Percentiles rank a stretch among this genome's conserved stretches.
Evolutionary conservation across 2,113 vertebrate species (phyloP).

Genomic region (Puffinus mauretanicus): DNA sequence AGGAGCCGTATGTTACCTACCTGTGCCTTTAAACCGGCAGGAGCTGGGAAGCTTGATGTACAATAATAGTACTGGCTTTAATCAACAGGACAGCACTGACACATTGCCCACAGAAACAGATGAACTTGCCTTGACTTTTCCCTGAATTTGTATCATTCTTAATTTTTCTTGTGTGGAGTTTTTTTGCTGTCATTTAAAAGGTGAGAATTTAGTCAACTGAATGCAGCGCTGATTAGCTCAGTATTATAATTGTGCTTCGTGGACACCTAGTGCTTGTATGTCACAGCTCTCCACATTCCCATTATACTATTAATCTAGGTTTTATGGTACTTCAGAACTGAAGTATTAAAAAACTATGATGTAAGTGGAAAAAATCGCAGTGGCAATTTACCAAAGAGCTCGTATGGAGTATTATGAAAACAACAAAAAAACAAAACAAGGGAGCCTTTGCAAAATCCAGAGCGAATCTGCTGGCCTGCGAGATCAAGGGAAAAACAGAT

Average conservation of each 20-base stretch:
- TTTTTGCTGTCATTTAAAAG: conserved; percentile 20
- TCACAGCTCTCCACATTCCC: conserved; percentile 43
- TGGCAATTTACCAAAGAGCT: conserved; percentile 19
- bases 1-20: background rate
- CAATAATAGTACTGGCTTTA: background rate
- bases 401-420: background rate
- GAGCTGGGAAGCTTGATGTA: background rate
- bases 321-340: conserved; percentile 44
- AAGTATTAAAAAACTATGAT: conserved; percentile 24
- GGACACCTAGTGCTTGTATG: conserved; percentile 20
- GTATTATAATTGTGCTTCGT: conserved; percentile 38
- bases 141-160: background rate
- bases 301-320: conserved; percentile 29
- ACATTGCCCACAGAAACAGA: background rate
- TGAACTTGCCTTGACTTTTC: background rate
- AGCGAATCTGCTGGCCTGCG: background rate
- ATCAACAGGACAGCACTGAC: background rate
- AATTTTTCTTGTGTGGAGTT: background rate
- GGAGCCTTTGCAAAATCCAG: background rate
- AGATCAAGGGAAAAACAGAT: background rate
- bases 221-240: conserved; percentile 32
- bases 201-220: conserved; percentile 31
- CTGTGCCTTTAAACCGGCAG: background rate
- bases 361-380: background rate
- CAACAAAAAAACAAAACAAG: conserved; percentile 1